Conservation (phyloP, 1,140 invertebrate species). For the Popillia japonica region DNA sequence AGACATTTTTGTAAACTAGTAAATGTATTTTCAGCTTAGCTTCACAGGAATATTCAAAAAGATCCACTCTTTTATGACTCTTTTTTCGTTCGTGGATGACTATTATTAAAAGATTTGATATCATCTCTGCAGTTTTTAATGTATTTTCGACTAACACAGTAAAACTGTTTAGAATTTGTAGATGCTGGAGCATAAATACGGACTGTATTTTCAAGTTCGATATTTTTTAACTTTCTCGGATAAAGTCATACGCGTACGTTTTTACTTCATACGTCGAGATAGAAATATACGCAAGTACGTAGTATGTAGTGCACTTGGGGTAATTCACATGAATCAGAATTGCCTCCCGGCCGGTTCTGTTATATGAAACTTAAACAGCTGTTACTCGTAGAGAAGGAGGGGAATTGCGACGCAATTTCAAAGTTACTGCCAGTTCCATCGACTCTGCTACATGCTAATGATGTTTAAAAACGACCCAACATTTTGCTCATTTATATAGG, state of each 20-base stretch:
- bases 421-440: conserved; percentile 12
- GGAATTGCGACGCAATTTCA: conserved; percentile 23
- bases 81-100: too few relatives aligned
- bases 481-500: conserved; percentile 20
- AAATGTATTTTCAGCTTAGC: too few relatives aligned
- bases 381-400: background rate
- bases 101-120: too few relatives aligned
- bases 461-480: conserved; percentile 6
- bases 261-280: background rate
- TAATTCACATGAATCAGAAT: conserved; percentile 23
- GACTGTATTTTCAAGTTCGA: background rate
- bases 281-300: background rate
- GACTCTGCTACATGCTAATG: conserved; percentile 31
- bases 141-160: too few relatives aligned
- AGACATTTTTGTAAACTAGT: too few relatives aligned
- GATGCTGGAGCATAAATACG: background rate
- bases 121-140: too few relatives aligned
- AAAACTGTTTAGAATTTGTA: background rate
- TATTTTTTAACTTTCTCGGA: background rate
- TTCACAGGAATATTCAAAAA: too few relatives aligned
- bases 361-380: conserved; percentile 1
- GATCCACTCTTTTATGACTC: too few relatives aligned
- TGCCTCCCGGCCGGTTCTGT: conserved; percentile 5
- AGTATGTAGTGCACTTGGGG: background rate
- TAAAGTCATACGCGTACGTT: background rate